These are phyloP conservation scores for Myiothlypis coronata DNA, from an alignment of 2,797 vertebrate genomes.

Conservation along the genomic window DNA sequence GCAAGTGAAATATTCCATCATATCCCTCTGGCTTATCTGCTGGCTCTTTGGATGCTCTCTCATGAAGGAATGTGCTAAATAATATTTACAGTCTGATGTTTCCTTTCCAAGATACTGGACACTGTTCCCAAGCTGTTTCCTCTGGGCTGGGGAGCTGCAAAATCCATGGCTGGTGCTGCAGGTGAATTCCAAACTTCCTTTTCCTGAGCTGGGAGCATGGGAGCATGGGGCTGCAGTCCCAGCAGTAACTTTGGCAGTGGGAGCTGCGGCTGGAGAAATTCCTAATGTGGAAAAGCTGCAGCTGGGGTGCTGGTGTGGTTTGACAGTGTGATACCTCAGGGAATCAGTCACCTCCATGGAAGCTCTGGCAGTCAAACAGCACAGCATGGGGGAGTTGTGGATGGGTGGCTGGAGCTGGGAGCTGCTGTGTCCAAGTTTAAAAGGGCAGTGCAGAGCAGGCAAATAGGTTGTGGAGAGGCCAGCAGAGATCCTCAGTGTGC, in stretches of 20 bases:
- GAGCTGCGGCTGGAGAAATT: neutral
- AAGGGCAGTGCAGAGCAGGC: neutral
- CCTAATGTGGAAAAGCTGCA: neutral
- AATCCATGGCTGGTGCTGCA: rapidly evolving
- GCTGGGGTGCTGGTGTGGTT: neutral
- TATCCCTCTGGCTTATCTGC: neutral
- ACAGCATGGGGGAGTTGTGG: rapidly evolving
- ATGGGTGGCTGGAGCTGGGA: neutral
- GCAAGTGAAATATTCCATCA: neutral
- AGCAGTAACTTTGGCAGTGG: neutral
- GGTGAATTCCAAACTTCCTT: neutral
- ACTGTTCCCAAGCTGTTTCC: neutral
- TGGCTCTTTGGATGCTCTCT: neutral
- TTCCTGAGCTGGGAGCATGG: rapidly evolving
- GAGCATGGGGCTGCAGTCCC: rapidly evolving
- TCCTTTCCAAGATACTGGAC: neutral
- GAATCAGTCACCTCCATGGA: neutral
- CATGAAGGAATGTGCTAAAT: neutral
- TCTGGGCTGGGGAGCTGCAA: neutral
- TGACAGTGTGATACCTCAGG: rapidly evolving
- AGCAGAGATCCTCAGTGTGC: neutral
- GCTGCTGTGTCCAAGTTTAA: neutral
- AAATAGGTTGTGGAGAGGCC: neutral
- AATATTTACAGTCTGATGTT: neutral
- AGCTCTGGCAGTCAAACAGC: neutral